phyloP scores from a whole-genome alignment of 1,140 invertebrate species.

The Phortica variegata region DNA sequence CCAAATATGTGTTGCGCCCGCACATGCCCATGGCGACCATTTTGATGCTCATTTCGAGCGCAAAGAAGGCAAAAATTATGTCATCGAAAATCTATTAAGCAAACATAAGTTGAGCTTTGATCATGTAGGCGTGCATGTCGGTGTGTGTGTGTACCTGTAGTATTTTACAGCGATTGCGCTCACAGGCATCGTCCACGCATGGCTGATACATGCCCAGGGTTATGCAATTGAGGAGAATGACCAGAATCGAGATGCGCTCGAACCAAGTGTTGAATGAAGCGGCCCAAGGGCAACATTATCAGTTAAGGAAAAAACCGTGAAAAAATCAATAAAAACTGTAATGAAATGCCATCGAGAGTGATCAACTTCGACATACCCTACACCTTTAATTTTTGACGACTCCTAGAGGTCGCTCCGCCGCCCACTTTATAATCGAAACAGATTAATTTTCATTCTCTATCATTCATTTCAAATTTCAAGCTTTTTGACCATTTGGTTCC shows the following conservation, averaged over 20 bases:
- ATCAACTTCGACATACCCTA: too few relatives aligned
- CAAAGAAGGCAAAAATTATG: constrained; percentile 97
- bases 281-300: neutral
- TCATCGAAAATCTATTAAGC: constrained; percentile 95
- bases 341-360: too few relatives aligned
- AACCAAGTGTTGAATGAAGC: constrained; percentile 86
- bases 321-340: too few relatives aligned
- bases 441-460: too few relatives aligned
- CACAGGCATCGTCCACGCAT: constrained; percentile 92
- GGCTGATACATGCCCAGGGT: constrained; percentile 99
- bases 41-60: constrained; percentile 95
- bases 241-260: constrained; percentile 96
- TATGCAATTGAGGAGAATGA: constrained; percentile 97
- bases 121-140: neutral
- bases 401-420: too few relatives aligned
- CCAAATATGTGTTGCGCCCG: constrained; percentile 91
- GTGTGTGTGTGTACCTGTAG: constrained; percentile 70
- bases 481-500: too few relatives aligned
- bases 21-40: constrained; percentile 98
- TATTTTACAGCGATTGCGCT: constrained; percentile 88
- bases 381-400: too few relatives aligned
- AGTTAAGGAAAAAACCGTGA: constrained; percentile 29
- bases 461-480: too few relatives aligned
- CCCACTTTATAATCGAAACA: too few relatives aligned
- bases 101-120: constrained; percentile 44